These are phyloP conservation scores for Neocrepidodera transversa DNA, from an alignment of 2,888 invertebrate species.

Conservation along the genomic window DNA sequence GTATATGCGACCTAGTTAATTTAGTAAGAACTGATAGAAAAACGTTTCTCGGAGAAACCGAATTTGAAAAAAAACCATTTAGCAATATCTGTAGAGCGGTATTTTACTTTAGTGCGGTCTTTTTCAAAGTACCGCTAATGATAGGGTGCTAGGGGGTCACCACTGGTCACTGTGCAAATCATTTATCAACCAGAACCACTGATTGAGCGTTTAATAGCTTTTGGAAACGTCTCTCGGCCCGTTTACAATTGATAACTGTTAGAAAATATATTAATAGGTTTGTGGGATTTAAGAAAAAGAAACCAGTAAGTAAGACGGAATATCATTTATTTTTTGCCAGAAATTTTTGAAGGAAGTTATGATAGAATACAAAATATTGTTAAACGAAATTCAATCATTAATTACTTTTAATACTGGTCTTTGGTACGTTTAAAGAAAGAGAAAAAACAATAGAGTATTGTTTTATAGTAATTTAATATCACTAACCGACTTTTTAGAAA, in stretches of 20 bases:
- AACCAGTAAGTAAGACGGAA: not conserved
- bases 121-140: conserved; percentile 57
- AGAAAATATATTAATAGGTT: not conserved
- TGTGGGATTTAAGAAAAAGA: not conserved
- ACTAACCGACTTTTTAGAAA: too few species aligned
- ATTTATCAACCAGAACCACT: conserved; percentile 52
- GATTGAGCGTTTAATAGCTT: conserved; percentile 46
- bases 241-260: conserved; percentile 10
- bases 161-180: conserved; percentile 52
- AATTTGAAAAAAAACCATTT: conserved; percentile 27
- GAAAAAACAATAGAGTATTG: too few species aligned
- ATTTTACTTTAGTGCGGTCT: conserved; percentile 35
- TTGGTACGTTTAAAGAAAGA: too few species aligned
- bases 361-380: too few species aligned
- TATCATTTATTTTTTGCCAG: not conserved
- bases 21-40: too few species aligned
- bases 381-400: too few species aligned
- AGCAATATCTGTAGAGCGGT: conserved; percentile 32
- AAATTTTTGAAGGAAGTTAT: not conserved
- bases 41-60: not conserved
- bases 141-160: conserved; percentile 54
- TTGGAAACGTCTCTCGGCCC: conserved; percentile 1
- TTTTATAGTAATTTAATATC: too few species aligned
- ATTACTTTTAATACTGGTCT: too few species aligned
- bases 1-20: too few species aligned